phyloP scores from a whole-genome alignment of 1,140 invertebrate species.

The Dysdera silvatica region DNA sequence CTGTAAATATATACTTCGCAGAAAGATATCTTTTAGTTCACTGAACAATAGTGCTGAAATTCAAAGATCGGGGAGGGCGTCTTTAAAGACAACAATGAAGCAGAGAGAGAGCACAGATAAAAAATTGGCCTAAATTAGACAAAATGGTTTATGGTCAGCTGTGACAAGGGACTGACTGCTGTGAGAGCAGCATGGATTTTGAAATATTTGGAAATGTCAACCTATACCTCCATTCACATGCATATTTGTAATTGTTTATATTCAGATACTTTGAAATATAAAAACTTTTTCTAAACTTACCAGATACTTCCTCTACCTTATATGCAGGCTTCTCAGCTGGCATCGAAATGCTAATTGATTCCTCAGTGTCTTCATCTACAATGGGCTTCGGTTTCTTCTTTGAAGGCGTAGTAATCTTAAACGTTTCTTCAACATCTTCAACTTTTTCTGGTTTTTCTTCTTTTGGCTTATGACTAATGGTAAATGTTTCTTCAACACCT shows the following conservation, averaged over 20 bases:
- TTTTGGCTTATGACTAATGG: slow-evolving; percentile 10
- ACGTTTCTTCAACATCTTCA: slow-evolving; percentile 33
- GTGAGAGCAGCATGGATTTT: too few species aligned
- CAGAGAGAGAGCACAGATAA: too few species aligned
- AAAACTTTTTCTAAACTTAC: slow-evolving; percentile 1
- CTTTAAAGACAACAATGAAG: too few species aligned
- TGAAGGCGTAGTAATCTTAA: slow-evolving; percentile 17
- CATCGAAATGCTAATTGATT: slow-evolving; percentile 36
- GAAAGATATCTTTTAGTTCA: too few species aligned
- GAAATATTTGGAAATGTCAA: too few species aligned
- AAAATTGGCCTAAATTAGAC: too few species aligned
- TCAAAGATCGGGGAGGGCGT: too few species aligned
- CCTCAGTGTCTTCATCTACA: slow-evolving; percentile 29
- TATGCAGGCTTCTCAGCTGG: slow-evolving; percentile 33
- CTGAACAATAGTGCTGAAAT: too few species aligned
- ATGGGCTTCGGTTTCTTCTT: slow-evolving; percentile 22
- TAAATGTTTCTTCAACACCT: slow-evolving; percentile 20
- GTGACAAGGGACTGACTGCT: too few species aligned
- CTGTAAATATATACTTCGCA: too few species aligned
- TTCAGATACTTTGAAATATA: background rate
- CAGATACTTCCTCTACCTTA: slow-evolving; percentile 36
- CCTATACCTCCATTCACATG: too few species aligned
- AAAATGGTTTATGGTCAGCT: too few species aligned
- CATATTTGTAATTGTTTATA: background rate
- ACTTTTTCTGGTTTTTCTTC: slow-evolving; percentile 1